Conservation (phyloP, 2,113 vertebrate species). For the Scartelaos histophorus region DNA sequence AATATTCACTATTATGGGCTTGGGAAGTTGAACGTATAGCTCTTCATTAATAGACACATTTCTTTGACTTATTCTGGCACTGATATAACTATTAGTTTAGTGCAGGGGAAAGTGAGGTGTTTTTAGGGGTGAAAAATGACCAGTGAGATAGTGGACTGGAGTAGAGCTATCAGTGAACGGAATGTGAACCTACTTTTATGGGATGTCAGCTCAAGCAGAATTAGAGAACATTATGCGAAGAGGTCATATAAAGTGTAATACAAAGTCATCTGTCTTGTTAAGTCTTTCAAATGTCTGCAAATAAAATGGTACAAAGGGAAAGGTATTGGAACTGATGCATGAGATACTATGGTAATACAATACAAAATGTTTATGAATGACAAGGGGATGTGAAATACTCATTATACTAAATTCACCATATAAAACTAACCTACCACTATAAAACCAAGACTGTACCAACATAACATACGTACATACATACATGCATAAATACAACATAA, state of each 20-base stretch:
- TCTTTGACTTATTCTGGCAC: constrained; percentile 51
- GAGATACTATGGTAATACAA: too few relatives aligned
- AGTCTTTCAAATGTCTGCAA: background rate
- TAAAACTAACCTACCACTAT: background rate
- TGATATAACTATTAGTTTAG: constrained; percentile 49
- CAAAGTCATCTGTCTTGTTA: background rate
- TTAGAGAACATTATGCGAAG: constrained; percentile 12
- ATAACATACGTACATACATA: too few relatives aligned
- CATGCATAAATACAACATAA: background rate
- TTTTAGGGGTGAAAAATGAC: constrained; percentile 47
- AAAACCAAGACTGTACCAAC: background rate
- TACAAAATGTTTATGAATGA: too few relatives aligned
- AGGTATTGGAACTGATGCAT: background rate
- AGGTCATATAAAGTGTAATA: background rate
- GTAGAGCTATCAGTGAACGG: constrained; percentile 21
- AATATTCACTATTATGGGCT: constrained; percentile 51
- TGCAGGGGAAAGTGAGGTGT: constrained; percentile 38
- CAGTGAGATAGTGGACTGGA: constrained; percentile 10
- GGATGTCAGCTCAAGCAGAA: constrained; percentile 8
- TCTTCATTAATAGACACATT: constrained; percentile 51
- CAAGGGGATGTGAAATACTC: too few relatives aligned
- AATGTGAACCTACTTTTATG: constrained; percentile 39
- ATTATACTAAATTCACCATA: background rate
- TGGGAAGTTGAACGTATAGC: constrained; percentile 43
- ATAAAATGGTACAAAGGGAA: background rate